These are phyloP conservation scores for Amphibalanus amphitrite DNA, from an alignment of 1,140 invertebrate species.

Conservation along the genomic window DNA sequence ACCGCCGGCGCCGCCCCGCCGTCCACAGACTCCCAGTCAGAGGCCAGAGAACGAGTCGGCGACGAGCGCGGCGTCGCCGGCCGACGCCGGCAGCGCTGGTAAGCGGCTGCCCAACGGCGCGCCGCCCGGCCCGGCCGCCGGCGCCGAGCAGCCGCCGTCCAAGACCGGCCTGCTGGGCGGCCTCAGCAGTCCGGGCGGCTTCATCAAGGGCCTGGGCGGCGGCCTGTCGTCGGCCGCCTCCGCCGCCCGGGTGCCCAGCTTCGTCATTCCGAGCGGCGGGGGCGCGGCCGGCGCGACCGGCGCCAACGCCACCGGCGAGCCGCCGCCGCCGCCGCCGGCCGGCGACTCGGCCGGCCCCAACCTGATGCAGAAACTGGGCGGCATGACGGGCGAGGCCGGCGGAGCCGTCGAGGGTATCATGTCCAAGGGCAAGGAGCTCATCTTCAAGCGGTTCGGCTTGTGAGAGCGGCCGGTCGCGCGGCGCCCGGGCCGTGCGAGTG, in stretches of 20 bases:
- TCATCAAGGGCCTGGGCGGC: background rate
- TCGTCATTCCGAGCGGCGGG: slow-evolving; percentile 13
- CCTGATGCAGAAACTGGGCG: slow-evolving; percentile 61
- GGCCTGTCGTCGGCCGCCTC: background rate
- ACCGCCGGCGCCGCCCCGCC: too few relatives aligned
- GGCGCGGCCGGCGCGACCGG: slow-evolving; percentile 16
- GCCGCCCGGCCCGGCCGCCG: too few relatives aligned
- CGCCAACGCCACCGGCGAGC: too few relatives aligned
- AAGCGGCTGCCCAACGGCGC: background rate
- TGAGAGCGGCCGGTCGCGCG: slow-evolving; percentile 24
- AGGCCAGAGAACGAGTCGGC: background rate
- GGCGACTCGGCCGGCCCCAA: slow-evolving; percentile 24
- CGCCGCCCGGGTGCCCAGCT: background rate
- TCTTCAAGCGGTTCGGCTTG: slow-evolving; percentile 77
- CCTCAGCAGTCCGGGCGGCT: background rate
- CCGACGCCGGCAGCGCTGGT: background rate
- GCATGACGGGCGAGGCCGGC: slow-evolving; percentile 45
- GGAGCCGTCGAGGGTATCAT: slow-evolving; percentile 38
- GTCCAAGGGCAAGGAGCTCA: slow-evolving; percentile 73
- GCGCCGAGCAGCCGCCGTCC: background rate
- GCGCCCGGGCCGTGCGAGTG: background rate
- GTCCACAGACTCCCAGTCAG: background rate
- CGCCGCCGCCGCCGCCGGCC: slow-evolving; percentile 28
- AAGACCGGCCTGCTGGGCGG: background rate
- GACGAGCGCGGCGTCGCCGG: background rate